Evolutionary conservation across 1,140 invertebrate species (phyloP).

Genomic region (Aphidius ervi): DNA sequence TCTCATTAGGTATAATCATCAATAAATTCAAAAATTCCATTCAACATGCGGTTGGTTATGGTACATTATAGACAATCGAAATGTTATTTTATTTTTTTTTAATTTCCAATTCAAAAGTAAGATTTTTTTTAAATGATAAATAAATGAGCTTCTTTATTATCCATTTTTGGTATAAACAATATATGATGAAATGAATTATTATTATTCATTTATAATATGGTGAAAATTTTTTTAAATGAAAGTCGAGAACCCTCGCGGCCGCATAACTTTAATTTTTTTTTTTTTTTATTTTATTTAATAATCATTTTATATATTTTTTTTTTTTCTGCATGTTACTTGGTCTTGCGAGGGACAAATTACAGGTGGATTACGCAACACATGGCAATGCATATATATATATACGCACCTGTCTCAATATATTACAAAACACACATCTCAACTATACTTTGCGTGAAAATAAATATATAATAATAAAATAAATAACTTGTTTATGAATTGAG

Average conservation of each 20-base stretch:
- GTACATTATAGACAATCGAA: too few relatives aligned
- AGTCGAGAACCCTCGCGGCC: neutral
- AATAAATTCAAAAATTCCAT: too few relatives aligned
- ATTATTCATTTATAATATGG: too few relatives aligned
- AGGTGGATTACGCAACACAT: slow-evolving; percentile 26
- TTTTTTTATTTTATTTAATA: neutral
- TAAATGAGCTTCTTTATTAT: too few relatives aligned
- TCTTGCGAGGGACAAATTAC: slow-evolving; percentile 28
- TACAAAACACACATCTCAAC: slow-evolving; percentile 33
- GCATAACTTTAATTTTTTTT: neutral
- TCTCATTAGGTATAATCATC: too few relatives aligned
- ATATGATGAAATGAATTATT: too few relatives aligned
- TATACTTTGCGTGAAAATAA: neutral
- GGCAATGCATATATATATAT: neutral
- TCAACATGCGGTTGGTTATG: too few relatives aligned
- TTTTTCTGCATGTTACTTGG: neutral
- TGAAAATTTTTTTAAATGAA: too few relatives aligned
- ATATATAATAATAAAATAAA: neutral
- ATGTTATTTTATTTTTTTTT: too few relatives aligned
- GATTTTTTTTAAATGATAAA: too few relatives aligned
- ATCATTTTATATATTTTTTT: neutral
- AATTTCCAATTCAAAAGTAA: too few relatives aligned
- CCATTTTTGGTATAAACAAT: too few relatives aligned
- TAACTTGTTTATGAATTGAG: neutral
- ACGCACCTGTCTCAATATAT: slow-evolving; percentile 31